Evolutionary conservation across 2,113 vertebrate species (phyloP).

Genomic region (Spilogale gracilis): DNA sequence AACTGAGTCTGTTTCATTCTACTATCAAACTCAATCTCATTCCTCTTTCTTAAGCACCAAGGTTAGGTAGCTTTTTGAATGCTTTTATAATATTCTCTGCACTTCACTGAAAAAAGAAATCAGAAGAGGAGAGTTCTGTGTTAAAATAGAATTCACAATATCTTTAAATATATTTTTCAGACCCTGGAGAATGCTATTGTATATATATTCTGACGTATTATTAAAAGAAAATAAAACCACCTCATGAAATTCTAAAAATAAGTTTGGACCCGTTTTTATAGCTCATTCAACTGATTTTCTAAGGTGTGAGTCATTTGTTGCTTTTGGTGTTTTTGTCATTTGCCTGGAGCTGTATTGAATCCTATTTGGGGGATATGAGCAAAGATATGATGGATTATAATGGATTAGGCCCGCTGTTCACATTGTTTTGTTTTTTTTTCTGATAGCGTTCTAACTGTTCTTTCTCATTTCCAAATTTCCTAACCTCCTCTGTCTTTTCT

Average conservation of each 20-base stretch:
- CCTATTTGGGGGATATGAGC: conserved; percentile 31
- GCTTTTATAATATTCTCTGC: neutral
- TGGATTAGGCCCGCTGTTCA: neutral
- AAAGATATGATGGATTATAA: conserved; percentile 13
- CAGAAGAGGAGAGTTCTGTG: neutral
- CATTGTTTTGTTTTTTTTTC: neutral
- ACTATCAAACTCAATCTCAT: neutral
- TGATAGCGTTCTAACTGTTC: neutral
- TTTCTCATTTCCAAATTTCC: neutral
- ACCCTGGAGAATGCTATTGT: neutral
- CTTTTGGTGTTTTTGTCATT: conserved; percentile 66
- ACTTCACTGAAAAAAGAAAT: neutral
- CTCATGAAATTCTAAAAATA: conserved; percentile 42
- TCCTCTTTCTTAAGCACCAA: neutral
- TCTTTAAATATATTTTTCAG: conserved; percentile 42
- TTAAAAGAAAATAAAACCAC: conserved; percentile 40
- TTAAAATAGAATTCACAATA: conserved; percentile 47
- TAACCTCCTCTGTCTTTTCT: neutral
- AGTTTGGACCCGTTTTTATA: conserved; percentile 52
- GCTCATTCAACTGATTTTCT: conserved; percentile 61
- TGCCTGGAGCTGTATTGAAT: conserved; percentile 46
- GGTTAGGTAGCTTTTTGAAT: neutral
- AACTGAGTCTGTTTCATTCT: neutral
- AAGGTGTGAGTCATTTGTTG: conserved; percentile 18
- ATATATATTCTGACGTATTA: conserved; percentile 49